These are phyloP conservation scores for Sclerurus mexicanus DNA, from an alignment of 2,113 vertebrate species.

Conservation along the genomic window DNA sequence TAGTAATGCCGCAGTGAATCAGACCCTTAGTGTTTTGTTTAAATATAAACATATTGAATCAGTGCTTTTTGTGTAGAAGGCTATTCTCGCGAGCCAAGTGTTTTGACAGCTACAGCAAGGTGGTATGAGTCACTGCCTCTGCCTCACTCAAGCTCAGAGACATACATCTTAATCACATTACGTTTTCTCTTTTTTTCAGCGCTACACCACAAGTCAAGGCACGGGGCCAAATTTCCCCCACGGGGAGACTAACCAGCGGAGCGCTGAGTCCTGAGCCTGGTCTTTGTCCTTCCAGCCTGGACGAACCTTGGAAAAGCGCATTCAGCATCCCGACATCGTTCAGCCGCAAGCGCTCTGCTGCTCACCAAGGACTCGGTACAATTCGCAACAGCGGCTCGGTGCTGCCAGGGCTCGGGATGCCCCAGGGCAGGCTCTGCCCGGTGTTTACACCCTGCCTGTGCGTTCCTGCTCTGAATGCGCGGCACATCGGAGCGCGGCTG, in stretches of 20 bases:
- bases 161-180: constrained; percentile 58
- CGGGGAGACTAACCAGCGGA: background rate
- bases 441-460: background rate
- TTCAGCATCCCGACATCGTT: background rate
- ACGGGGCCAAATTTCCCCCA: constrained; percentile 3
- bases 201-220: constrained; percentile 27
- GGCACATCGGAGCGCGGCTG: background rate
- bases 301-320: background rate
- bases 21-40: constrained; percentile 43
- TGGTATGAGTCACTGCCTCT: constrained; percentile 56
- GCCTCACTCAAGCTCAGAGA: constrained; percentile 22
- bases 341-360: background rate
- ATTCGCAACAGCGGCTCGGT: background rate
- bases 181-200: background rate
- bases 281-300: constrained; percentile 28
- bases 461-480: background rate
- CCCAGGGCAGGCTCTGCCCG: background rate
- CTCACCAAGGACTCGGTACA: background rate
- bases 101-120: constrained; percentile 65
- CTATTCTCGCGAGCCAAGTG: constrained; percentile 54
- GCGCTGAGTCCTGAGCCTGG: background rate
- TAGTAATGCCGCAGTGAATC: constrained; percentile 62
- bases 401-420: background rate
- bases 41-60: constrained; percentile 62
- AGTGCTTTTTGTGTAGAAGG: constrained; percentile 49